Conservation (phyloP, 2,888 invertebrate species). For the Polia nebulosa region DNA sequence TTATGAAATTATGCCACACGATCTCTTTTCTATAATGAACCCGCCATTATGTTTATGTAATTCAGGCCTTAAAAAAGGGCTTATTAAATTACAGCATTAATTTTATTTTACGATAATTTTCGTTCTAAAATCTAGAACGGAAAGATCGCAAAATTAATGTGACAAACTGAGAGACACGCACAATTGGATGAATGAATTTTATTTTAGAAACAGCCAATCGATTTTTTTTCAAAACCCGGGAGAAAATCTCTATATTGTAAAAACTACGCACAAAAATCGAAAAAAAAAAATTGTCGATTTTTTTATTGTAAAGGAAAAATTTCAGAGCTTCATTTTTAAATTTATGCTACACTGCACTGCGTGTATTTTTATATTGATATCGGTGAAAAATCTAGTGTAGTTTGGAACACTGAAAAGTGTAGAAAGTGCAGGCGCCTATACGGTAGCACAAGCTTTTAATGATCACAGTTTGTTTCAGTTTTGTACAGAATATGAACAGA, state of each 20-base stretch:
- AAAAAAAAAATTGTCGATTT: background rate
- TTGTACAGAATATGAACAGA: background rate
- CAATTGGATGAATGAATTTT: too few relatives aligned
- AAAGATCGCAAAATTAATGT: too few relatives aligned
- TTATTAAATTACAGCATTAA: too few relatives aligned
- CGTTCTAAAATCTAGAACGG: too few relatives aligned
- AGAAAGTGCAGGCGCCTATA: background rate
- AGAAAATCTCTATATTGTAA: background rate
- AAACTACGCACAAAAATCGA: background rate
- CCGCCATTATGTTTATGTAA: background rate
- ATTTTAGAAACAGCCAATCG: too few relatives aligned
- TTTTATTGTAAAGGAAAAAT: background rate
- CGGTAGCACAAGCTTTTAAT: conserved; percentile 10
- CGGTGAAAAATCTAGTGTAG: conserved; percentile 29
- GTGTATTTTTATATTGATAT: conserved; percentile 37
- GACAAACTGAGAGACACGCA: too few relatives aligned
- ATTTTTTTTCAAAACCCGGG: too few relatives aligned
- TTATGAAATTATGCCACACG: too few relatives aligned
- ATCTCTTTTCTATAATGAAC: too few relatives aligned
- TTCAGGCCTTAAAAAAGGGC: too few relatives aligned
- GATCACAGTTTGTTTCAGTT: background rate
- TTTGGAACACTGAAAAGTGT: conserved; percentile 21
- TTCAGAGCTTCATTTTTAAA: conserved; percentile 29
- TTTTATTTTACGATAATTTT: too few relatives aligned
- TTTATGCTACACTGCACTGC: conserved; percentile 26